Evolutionary conservation across 2,797 vertebrate species (phyloP), one percentile per base, ranked within the genome.

Genomic region (Lycodopsis pacificus): DNA sequence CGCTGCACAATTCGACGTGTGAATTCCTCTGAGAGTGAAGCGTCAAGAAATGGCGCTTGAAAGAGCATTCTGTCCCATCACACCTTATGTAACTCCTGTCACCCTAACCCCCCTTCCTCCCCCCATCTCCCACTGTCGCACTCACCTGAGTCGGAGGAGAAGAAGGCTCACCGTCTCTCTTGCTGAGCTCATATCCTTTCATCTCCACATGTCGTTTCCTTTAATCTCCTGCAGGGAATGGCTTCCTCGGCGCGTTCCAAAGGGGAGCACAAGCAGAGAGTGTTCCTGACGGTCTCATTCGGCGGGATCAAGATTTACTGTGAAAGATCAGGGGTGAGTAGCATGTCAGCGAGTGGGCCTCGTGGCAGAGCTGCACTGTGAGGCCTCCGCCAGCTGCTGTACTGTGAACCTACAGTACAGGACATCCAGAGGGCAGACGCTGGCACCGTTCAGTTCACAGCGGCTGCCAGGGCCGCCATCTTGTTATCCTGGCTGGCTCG

Each of bases 301-400:
- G 97, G 97, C 82, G 98, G 98, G 90, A 99, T 99, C 95, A 99
- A 98, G 95, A 99, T 99, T 93, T 99, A 98, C 79, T 98, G 99
- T 83, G 98, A 99, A 91, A 97, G 98, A 96, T 97, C 97, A 77
- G 98, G 97, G 95, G 98, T 99, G 94, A 98, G 98, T 97, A 81
- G 83, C 89, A 80, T 72, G 87, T 86, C 76, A 73, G 70, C 7
- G 9, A 63, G 32, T 1, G 62, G 75, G 73, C 68, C 71, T 15
- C 3, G 19, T 10, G 77, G 78, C 66, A 15, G 65, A 76, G 77
- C 71, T 59, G 73, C 74, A 44, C 73, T 0, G 56, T 1, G 56
- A 71, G 78, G 75, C 69, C 57, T 75, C 72, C 5, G 83, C 85
- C 91, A 93, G 91, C 86, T 89, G 87, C 85, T 73, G 56, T 32